These are phyloP conservation scores for Apodemus speciosus DNA, from an alignment of 2,113 vertebrate species.

Conservation along the genomic window DNA sequence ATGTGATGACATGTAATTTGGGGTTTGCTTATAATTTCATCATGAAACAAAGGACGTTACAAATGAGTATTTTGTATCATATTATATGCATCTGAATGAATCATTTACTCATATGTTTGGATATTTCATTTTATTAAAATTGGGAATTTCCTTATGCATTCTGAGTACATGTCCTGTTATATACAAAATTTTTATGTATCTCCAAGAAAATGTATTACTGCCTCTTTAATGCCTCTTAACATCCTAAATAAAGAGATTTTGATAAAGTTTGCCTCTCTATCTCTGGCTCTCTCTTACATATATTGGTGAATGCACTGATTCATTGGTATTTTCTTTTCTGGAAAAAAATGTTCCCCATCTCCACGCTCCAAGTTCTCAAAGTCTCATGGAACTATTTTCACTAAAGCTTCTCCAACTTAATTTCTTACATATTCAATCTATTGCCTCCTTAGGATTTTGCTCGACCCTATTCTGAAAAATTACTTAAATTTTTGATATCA, in stretches of 20 bases:
- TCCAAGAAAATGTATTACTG: neutral
- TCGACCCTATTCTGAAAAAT: no score
- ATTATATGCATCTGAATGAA: neutral
- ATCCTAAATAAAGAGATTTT: neutral
- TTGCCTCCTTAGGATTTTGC: no score
- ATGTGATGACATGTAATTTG: no score
- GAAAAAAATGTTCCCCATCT: neutral
- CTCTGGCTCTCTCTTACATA: neutral
- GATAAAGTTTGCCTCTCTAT: neutral
- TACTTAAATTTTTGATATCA: no score
- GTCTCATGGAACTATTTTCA: neutral
- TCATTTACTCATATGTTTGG: neutral
- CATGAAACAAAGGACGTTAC: neutral
- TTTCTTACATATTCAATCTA: neutral
- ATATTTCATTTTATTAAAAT: neutral
- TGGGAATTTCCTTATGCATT: neutral
- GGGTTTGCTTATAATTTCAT: no score
- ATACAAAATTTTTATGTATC: neutral
- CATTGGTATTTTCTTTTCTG: no score
- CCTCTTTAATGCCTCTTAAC: neutral
- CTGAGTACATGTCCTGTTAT: neutral
- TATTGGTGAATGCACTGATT: neutral
- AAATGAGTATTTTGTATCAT: neutral
- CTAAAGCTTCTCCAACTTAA: neutral
- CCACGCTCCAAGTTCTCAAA: neutral